Conservation (phyloP, 2,888 invertebrate genomes). For the Omphaloscelis lunosa region DNA sequence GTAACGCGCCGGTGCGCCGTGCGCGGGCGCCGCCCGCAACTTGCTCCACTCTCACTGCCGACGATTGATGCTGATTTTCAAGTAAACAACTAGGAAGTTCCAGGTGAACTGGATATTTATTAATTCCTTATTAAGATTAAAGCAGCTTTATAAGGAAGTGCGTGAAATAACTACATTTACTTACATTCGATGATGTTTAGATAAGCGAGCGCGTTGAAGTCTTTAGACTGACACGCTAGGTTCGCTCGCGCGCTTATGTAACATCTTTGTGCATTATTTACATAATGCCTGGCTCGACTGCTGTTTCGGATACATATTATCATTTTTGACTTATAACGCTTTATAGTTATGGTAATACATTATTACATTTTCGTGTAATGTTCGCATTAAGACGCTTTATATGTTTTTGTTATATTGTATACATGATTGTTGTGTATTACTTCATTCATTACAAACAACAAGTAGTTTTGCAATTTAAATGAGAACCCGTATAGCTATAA, state of each 20-base stretch:
- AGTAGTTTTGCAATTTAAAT: conserved; percentile 25
- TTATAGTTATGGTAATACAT: conserved; percentile 49
- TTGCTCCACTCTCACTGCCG: conserved; percentile 84
- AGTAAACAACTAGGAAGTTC: conserved; percentile 85
- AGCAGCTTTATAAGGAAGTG: conserved; percentile 70
- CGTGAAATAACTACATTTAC: conserved; percentile 65
- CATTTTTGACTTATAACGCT: conserved; percentile 38
- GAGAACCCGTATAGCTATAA: not conserved
- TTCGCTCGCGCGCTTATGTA: conserved; percentile 56
- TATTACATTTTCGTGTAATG: conserved; percentile 50
- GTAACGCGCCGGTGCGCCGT: conserved; percentile 79
- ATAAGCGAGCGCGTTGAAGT: conserved; percentile 74
- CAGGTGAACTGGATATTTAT: conserved; percentile 77
- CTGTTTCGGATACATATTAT: conserved; percentile 51
- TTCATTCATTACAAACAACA: conserved; percentile 44
- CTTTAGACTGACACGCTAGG: conserved; percentile 69
- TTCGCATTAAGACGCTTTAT: conserved; percentile 47
- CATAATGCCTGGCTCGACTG: conserved; percentile 60
- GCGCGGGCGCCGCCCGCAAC: conserved; percentile 61
- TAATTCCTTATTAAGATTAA: conserved; percentile 74
- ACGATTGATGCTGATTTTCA: conserved; percentile 81
- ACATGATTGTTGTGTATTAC: conserved; percentile 26
- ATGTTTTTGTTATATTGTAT: conserved; percentile 45
- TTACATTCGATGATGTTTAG: conserved; percentile 65
- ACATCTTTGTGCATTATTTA: conserved; percentile 64